These are phyloP conservation scores for Leucophenga maculata DNA, from an alignment of 2,888 invertebrate genomes.

Conservation along the genomic window DNA sequence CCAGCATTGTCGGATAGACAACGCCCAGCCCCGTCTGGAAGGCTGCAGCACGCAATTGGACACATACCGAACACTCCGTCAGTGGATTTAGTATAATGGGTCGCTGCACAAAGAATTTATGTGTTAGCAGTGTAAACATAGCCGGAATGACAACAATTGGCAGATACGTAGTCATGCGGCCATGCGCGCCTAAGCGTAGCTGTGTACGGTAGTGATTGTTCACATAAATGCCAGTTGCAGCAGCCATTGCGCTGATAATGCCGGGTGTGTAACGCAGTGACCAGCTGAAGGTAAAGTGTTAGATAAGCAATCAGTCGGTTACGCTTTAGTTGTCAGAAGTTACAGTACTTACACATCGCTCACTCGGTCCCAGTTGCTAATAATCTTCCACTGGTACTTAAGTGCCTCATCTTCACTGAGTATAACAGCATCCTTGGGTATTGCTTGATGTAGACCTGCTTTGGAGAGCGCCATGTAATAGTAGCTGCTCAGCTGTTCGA, in stretches of 20 bases:
- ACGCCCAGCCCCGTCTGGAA: slow-evolving; percentile 75
- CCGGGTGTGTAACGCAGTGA: slow-evolving; percentile 74
- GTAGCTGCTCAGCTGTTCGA: not conserved
- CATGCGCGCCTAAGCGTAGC: slow-evolving; percentile 76
- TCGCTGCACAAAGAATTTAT: slow-evolving; percentile 76
- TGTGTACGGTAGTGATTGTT: slow-evolving; percentile 78
- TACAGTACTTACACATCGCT: slow-evolving; percentile 76
- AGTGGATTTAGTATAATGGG: slow-evolving; percentile 75
- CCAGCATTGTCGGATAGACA: slow-evolving; percentile 77
- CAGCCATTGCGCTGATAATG: slow-evolving; percentile 74
- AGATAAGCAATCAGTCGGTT: slow-evolving; percentile 34
- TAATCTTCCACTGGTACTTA: slow-evolving; percentile 75
- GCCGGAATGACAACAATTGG: slow-evolving; percentile 78
- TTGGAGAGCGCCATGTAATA: slow-evolving; percentile 76
- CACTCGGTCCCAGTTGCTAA: slow-evolving; percentile 76
- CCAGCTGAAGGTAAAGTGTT: slow-evolving; percentile 72
- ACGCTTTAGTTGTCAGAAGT: slow-evolving; percentile 18
- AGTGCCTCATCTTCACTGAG: slow-evolving; percentile 76
- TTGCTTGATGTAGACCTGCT: slow-evolving; percentile 47
- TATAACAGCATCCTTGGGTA: slow-evolving; percentile 78
- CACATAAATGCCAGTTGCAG: slow-evolving; percentile 75
- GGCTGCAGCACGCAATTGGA: slow-evolving; percentile 76
- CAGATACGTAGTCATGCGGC: slow-evolving; percentile 76
- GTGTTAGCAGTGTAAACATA: slow-evolving; percentile 74
- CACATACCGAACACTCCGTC: slow-evolving; percentile 78